These are phyloP conservation scores for Noctua janthina DNA, from an alignment of 2,888 invertebrate genomes.

Conservation along the genomic window DNA sequence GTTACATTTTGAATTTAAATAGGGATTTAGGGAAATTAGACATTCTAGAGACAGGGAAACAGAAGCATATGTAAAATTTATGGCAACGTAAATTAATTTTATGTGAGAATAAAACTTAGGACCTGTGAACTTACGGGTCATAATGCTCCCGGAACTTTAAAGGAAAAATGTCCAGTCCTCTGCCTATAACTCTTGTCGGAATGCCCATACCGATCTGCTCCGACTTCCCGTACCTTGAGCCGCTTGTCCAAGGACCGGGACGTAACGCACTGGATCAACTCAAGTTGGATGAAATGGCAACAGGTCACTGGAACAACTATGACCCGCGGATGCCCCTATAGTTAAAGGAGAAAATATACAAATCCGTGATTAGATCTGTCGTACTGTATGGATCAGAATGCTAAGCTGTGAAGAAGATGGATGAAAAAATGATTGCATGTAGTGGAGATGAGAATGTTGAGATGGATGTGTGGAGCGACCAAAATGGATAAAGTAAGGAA, in stretches of 20 bases:
- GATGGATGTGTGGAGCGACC: too few species aligned
- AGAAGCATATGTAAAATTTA: constrained; percentile 39
- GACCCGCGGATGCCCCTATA: too few species aligned
- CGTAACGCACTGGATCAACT: neutral
- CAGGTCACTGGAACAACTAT: too few species aligned
- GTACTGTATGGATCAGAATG: too few species aligned
- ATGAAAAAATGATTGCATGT: too few species aligned
- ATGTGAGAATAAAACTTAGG: neutral
- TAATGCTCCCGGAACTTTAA: neutral
- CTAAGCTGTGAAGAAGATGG: too few species aligned
- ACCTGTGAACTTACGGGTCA: neutral
- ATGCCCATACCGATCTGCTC: neutral
- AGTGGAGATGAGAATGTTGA: too few species aligned
- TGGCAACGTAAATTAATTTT: neutral
- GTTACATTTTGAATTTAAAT: constrained; percentile 49
- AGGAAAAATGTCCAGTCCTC: neutral
- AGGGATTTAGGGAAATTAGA: constrained; percentile 25
- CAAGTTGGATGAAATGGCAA: neutral
- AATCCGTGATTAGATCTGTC: too few species aligned
- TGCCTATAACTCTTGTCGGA: neutral
- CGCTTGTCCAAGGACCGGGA: neutral
- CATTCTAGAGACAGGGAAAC: constrained; percentile 31
- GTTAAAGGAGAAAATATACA: too few species aligned
- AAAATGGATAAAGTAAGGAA: too few species aligned
- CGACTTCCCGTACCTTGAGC: neutral